Evolutionary conservation across 2,888 invertebrate species (phyloP), one percentile per base, ranked within the genome.

Genomic region (Acholoe squamosa): DNA sequence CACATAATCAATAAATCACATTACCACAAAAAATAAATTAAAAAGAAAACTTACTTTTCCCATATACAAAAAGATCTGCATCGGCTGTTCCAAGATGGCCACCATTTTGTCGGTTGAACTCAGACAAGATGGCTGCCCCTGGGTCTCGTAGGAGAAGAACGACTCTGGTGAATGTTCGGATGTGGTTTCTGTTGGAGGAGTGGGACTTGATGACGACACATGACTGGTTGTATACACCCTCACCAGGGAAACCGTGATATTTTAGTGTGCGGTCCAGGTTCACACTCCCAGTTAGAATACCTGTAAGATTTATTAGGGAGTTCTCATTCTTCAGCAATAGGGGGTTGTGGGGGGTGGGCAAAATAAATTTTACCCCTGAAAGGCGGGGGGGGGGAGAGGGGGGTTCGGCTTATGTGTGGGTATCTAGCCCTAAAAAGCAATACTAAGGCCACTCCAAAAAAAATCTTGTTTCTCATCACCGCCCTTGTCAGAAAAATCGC

Each of bases 91-190:
- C 61, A 14, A 61, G 61, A 61, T 61, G 61, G 61, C 61, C 61
- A n/a, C 22, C 61, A n/a, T n/a, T 61, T n/a, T n/a, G 61, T n/a
- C 61, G 61, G n/a, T 61, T 61, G n/a, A 61, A 61, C 61, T 61
- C 61, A n/a, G 61, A 19, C 61, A 61, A 14, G 61, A 61, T 61
- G 61, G 61, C 61, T 19, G 61, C 61, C n/a, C 61, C 61, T 7
- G 61, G 61, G n/a, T 61, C 61, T 14, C 61, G 61, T n/a, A n/a
- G n/a, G 61, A 61, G 19, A 19, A 61, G 61, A 14, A 61, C 14
- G 14, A 61, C 61, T 61, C n/a, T 61, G 22, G 19, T n/a, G 61
- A 61, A 61, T 61, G 61, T 3, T 14, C 14, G 19, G 22, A 61
- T n/a, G 61, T 61, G 61, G n/a, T 14, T 7, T n/a, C 14, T 3